Evolutionary conservation across 2,113 vertebrate genomes (phyloP).

Genomic region (Eretmochelys imbricata): DNA sequence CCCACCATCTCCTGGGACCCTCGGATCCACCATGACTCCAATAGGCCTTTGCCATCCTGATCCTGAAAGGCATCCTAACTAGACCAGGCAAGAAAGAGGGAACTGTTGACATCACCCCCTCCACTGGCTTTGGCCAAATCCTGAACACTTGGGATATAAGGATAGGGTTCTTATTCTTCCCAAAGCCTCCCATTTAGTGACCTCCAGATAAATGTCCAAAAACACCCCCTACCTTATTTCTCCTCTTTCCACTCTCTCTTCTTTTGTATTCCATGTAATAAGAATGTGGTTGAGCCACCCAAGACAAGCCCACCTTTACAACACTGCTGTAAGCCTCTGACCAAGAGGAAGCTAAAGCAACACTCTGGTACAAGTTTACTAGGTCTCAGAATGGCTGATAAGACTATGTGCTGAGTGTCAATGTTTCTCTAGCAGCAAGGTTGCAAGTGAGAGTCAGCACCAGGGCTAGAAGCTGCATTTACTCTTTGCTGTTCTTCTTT

Average conservation of each 20-base stretch:
- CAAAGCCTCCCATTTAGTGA: accelerated
- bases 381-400: neutral
- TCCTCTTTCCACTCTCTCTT: neutral
- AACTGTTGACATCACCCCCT: accelerated
- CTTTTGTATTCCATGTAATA: neutral
- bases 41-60: neutral
- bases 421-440: neutral
- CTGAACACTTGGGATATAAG: accelerated
- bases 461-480: neutral
- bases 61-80: neutral
- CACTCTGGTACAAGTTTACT: neutral
- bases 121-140: neutral
- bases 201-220: neutral
- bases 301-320: neutral
- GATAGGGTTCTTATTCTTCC: accelerated
- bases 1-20: neutral
- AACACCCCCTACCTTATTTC: neutral
- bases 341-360: neutral
- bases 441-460: neutral
- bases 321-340: neutral
- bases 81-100: neutral
- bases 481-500: neutral
- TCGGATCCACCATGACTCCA: neutral
- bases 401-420: neutral
- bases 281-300: neutral